Evolutionary conservation across 1,140 invertebrate species (phyloP).

Genomic region (Globodera ellingtonae): DNA sequence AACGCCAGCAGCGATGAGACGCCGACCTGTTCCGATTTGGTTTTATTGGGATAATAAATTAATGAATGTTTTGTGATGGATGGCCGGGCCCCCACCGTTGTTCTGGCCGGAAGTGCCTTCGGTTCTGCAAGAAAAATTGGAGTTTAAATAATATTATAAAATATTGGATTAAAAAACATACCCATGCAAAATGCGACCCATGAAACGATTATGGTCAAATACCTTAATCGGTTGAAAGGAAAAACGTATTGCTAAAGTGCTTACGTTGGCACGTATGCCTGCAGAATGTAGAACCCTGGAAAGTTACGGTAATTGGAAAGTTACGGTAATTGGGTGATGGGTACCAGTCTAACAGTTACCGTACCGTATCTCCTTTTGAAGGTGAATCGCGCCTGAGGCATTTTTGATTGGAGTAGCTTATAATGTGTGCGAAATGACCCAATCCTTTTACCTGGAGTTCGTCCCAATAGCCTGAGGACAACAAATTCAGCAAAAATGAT

Average conservation of each 20-base stretch:
- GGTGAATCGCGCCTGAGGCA: conserved; percentile 53
- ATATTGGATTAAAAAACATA: not conserved
- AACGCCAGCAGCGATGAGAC: conserved; percentile 62
- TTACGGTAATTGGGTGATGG: not conserved
- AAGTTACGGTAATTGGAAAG: not conserved
- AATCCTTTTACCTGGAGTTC: conserved; percentile 44
- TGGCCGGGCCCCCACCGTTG: conserved; percentile 53
- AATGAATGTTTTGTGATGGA: not conserved
- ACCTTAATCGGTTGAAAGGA: not conserved
- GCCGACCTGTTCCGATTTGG: conserved; percentile 18
- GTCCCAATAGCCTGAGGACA: conserved; percentile 58
- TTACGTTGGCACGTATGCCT: conserved; percentile 63
- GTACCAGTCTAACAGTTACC: not conserved
- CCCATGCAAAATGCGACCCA: conserved; percentile 65
- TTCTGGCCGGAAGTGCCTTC: conserved; percentile 61
- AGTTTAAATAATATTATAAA: not conserved
- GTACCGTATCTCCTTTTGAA: conserved; percentile 63
- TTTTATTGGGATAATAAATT: not conserved
- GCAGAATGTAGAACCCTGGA: conserved; percentile 59
- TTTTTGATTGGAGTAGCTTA: too few species aligned
- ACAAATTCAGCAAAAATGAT: not conserved
- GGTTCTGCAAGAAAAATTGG: conserved; percentile 41
- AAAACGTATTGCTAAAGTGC: conserved; percentile 35
- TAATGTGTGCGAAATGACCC: too few species aligned
- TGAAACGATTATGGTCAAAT: conserved; percentile 51